Conservation (phyloP, 2,888 invertebrate genomes). For the Drosophila testacea region DNA sequence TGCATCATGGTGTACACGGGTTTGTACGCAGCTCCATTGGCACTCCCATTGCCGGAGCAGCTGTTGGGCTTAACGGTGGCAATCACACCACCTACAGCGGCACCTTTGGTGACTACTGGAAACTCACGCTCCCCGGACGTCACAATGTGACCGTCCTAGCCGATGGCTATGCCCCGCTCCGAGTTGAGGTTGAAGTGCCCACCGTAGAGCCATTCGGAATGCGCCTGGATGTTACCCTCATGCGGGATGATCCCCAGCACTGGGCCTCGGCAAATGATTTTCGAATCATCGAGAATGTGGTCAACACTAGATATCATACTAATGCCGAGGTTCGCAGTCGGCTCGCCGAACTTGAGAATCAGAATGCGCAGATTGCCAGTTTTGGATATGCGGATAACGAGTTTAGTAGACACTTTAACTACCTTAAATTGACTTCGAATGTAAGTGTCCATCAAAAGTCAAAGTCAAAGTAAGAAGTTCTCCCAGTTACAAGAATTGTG, state of each 20-base stretch:
- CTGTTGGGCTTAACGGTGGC: conserved; percentile 91
- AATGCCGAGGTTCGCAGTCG: conserved; percentile 88
- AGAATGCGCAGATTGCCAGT: conserved; percentile 89
- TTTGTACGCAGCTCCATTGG: conserved; percentile 94
- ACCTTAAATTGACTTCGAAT: conserved; percentile 90
- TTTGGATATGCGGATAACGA: conserved; percentile 89
- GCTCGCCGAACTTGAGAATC: conserved; percentile 89
- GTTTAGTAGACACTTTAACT: conserved; percentile 88
- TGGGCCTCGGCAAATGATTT: conserved; percentile 95
- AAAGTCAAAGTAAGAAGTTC: too few relatives aligned
- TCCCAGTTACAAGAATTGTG: not conserved
- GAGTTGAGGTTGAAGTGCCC: conserved; percentile 80
- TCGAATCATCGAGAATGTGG: conserved; percentile 89
- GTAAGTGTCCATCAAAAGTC: conserved; percentile 85
- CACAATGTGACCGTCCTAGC: conserved; percentile 92
- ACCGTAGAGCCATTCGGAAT: conserved; percentile 87
- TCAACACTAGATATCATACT: conserved; percentile 88
- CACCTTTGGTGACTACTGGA: conserved; percentile 95
- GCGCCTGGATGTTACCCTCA: conserved; percentile 91
- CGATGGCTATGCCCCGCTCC: conserved; percentile 87
- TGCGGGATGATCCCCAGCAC: conserved; percentile 92
- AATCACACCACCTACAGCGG: conserved; percentile 90
- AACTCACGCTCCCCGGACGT: conserved; percentile 93
- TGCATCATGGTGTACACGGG: conserved; percentile 94
- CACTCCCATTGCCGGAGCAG: conserved; percentile 89